These are phyloP conservation scores for Orbicella faveolata DNA, from an alignment of 64 coral and sea anemone genomes.

Conservation along the genomic window DNA sequence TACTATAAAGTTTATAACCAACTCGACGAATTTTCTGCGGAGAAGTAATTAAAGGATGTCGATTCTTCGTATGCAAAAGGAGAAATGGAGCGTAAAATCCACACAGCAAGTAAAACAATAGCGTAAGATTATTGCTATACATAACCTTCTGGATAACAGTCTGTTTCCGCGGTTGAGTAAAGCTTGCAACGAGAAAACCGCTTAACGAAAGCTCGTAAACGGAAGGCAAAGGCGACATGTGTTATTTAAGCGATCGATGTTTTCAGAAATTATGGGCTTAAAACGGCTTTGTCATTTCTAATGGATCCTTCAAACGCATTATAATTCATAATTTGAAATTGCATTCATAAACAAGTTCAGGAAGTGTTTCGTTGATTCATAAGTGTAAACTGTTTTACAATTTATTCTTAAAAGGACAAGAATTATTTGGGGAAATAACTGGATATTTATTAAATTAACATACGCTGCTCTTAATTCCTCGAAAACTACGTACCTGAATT, in stretches of 20 bases:
- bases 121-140: background rate
- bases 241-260: conserved; percentile 1
- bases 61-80: background rate
- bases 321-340: conserved; percentile 8
- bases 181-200: background rate
- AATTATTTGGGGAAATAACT: background rate
- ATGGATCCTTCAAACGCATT: conserved; percentile 1
- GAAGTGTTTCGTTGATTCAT: conserved; percentile 2
- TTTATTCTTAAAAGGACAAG: background rate
- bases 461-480: background rate
- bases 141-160: background rate
- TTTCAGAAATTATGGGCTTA: conserved; percentile 15
- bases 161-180: background rate
- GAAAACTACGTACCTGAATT: conserved; percentile 66
- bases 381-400: conserved; percentile 14
- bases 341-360: background rate
- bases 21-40: background rate
- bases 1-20: background rate
- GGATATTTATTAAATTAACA: background rate
- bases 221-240: background rate
- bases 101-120: background rate
- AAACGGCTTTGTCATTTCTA: conserved; percentile 20
- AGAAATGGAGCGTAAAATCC: background rate
- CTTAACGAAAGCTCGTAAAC: background rate
- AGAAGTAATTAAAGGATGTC: background rate